Percentiles rank a stretch among this genome's conserved stretches.
Conservation (phyloP, 53 echinoderm and acorn worm species). For the Zoroaster sp. region DNA sequence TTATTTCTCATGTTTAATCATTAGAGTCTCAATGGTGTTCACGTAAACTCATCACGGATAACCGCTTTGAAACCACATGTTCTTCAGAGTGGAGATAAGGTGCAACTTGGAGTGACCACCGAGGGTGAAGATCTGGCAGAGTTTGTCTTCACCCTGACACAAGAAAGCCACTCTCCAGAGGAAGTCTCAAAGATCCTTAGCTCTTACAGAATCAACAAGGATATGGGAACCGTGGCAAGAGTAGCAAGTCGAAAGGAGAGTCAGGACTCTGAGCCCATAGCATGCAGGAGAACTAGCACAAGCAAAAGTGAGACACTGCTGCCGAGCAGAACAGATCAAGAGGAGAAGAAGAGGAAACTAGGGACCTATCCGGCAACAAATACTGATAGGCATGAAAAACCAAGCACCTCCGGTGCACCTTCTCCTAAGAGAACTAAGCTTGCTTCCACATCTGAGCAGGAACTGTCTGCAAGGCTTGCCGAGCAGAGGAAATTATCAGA, state of each 20-base stretch:
- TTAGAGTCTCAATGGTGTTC: conserved; percentile 87
- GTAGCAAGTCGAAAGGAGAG: conserved; percentile 14
- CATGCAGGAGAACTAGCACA: neutral
- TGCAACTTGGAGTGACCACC: conserved; percentile 69
- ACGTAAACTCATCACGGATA: conserved; percentile 68
- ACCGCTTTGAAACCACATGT: conserved; percentile 38
- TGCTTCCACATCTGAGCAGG: conserved; percentile 14
- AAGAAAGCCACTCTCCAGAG: conserved; percentile 7
- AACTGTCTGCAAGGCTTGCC: conserved; percentile 38
- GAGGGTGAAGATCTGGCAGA: conserved; percentile 64
- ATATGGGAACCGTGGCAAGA: conserved; percentile 23
- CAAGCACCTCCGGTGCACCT: conserved; percentile 38
- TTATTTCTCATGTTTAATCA: neutral
- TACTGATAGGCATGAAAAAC: conserved; percentile 7
- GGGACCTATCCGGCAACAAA: neutral
- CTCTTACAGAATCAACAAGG: conserved; percentile 17
- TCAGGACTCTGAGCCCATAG: conserved; percentile 23
- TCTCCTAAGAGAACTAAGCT: conserved; percentile 50
- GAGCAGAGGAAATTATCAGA: conserved; percentile 54
- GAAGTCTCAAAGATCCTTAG: conserved; percentile 50
- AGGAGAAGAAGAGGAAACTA: conserved; percentile 51
- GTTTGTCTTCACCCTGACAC: conserved; percentile 58
- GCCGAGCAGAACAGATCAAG: neutral
- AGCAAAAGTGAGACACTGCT: neutral
- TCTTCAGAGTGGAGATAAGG: conserved; percentile 62